Base-by-base conservation (phyloP, 2,113 vertebrate species). In the Phyllostomus hastatus region DNA sequence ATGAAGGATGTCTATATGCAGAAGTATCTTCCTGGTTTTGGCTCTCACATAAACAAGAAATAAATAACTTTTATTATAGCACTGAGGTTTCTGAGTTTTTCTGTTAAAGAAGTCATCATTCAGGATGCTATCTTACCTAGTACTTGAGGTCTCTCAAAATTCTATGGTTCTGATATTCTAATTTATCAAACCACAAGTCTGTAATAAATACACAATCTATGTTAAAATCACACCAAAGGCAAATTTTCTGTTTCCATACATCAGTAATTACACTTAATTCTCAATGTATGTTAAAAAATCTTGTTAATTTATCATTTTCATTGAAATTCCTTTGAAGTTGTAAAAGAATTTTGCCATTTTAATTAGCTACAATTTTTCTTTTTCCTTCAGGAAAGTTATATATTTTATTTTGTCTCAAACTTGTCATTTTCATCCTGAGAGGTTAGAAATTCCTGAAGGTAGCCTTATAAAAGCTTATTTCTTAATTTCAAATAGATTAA, bases 241-340 rank as follows among this genome's bases (percentile, higher is more conserved):
- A 95, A 59, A 43, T 46, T 90, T 97, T 90, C 7, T 90, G 20
- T 19, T 97, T 96, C 31, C 82, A 31, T 19, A 80, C 3, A 87
- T 92, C 4, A 89, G 48, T 95, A 10, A 93, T 96, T 94, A 78
- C 35, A 61, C 57, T 96, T 61, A 61, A 20, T 61, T 94, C 8
- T 69, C 85, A 92, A 20, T 41, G 67, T 91, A 91, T 95, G 87
- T 92, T 2, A 80, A 85, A 92, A 59, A 97, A 91, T 89, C 10
- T 33, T 83, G 14, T 46, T 79, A 97, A 95, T 92, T 90, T 96
- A 66, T 88, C 31, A 38, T 94, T 97, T 72, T 90, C 96, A 94
- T 92, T 96, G 57, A 97, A 38, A 41, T 88, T 94, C 2, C 61
- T 84, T 97, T 95, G 57, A 97, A 92, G 15, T 28, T 97, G 22